Evolutionary conservation across 1,140 invertebrate species (phyloP).

Genomic region (Lepidotrigona ventralis): DNA sequence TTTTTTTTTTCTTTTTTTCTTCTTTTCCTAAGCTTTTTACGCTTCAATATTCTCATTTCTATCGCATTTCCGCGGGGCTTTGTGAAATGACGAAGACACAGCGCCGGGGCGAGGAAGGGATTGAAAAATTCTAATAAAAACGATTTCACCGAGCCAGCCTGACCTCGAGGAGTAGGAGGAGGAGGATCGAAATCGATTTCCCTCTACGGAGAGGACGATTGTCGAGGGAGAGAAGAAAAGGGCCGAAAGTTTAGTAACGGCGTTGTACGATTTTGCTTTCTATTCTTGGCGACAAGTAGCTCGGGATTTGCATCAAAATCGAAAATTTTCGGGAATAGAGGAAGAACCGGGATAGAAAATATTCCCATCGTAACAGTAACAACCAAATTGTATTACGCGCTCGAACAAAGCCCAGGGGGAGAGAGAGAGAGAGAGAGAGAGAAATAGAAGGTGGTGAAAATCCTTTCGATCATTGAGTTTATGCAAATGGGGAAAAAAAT

Average conservation of each 20-base stretch:
- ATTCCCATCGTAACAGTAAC: neutral
- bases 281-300: neutral
- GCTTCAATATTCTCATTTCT: slow-evolving; percentile 39
- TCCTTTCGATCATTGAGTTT: too few relatives aligned
- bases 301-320: slow-evolving; percentile 35
- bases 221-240: neutral
- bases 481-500: too few relatives aligned
- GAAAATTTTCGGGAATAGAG: neutral
- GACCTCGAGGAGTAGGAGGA: neutral
- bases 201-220: slow-evolving; percentile 6
- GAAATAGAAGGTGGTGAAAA: too few relatives aligned
- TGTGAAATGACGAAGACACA: slow-evolving; percentile 38
- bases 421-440: too few relatives aligned
- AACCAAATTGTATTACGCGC: neutral
- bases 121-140: slow-evolving; percentile 57
- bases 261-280: slow-evolving; percentile 38
- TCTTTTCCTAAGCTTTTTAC: slow-evolving; percentile 27
- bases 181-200: slow-evolving; percentile 43
- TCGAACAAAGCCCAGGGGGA: neutral
- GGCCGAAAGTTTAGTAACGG: slow-evolving; percentile 37
- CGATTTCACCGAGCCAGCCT: slow-evolving; percentile 1
- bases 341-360: neutral
- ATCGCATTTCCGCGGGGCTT: slow-evolving; percentile 38
- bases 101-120: neutral
- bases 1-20: neutral